These are phyloP conservation scores for Clangula hyemalis DNA, from an alignment of 2,797 vertebrate species.

Conservation along the genomic window DNA sequence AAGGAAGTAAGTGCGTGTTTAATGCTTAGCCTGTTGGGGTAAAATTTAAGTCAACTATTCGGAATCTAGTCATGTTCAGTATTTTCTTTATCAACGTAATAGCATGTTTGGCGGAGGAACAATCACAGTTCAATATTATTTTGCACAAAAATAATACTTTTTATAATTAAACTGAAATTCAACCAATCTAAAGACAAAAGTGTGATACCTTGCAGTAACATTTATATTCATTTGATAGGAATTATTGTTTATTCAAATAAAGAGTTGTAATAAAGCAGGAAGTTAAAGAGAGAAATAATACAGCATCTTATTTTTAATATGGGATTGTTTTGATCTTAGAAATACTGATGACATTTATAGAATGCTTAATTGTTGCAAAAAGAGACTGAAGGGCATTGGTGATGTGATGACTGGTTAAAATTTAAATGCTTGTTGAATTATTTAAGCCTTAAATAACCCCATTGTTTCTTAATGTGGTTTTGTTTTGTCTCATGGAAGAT, in stretches of 20 bases:
- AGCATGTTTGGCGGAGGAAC: not conserved
- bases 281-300: not conserved
- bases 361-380: not conserved
- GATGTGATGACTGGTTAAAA: constrained; percentile 26
- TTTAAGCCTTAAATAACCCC: constrained; percentile 29
- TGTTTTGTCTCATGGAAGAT: not conserved
- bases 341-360: not conserved
- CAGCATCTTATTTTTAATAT: not conserved
- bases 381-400: not conserved
- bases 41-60: not conserved
- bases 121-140: not conserved
- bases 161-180: not conserved
- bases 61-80: not conserved
- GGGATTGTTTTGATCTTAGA: not conserved
- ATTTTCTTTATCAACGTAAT: not conserved
- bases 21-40: not conserved
- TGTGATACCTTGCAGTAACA: not conserved
- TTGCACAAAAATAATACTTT: not conserved
- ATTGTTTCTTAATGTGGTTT: constrained; percentile 23
- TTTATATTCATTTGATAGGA: not conserved
- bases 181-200: not conserved
- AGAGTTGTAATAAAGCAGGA: not conserved
- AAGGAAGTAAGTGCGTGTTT: constrained; percentile 76
- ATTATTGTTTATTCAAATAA: not conserved
- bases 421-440: constrained; percentile 39